Evolutionary conservation across 2,888 invertebrate species (phyloP).

Genomic region (Timema cristinae): DNA sequence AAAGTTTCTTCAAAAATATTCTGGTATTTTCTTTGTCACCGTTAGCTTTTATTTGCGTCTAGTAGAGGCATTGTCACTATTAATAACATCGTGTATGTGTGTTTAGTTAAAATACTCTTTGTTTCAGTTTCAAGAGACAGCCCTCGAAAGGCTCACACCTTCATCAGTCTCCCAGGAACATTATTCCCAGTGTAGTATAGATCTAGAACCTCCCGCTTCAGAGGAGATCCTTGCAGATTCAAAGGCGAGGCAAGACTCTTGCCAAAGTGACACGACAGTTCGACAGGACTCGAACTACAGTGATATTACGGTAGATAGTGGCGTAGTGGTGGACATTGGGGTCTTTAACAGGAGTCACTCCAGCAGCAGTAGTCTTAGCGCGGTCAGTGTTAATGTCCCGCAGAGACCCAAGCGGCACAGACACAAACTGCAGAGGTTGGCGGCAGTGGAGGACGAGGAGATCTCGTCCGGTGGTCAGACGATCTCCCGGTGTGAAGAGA

Average conservation of each 20-base stretch:
- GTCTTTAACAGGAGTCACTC: slow-evolving; percentile 23
- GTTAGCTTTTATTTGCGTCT: no score
- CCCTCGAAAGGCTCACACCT: slow-evolving; percentile 23
- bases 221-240: neutral
- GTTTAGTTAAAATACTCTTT: neutral
- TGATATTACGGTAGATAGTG: slow-evolving; percentile 38
- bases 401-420: slow-evolving; percentile 29
- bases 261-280: slow-evolving; percentile 26
- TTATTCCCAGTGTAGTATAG: neutral
- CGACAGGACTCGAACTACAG: slow-evolving; percentile 38
- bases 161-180: slow-evolving; percentile 22
- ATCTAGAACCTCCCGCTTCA: neutral
- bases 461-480: slow-evolving; percentile 13
- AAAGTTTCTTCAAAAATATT: no score
- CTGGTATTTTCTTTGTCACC: no score
- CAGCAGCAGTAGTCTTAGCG: slow-evolving; percentile 14
- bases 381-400: slow-evolving; percentile 13
- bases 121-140: slow-evolving; percentile 30
- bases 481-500: slow-evolving; percentile 1
- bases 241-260: slow-evolving; percentile 21
- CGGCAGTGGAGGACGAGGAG: slow-evolving; percentile 37
- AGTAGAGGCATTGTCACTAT: no score
- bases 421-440: slow-evolving; percentile 36
- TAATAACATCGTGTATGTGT: no score
- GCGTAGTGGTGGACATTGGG: slow-evolving; percentile 35